These are phyloP conservation scores for Meta bourneti DNA, from an alignment of 2,888 invertebrate genomes.

Conservation along the genomic window DNA sequence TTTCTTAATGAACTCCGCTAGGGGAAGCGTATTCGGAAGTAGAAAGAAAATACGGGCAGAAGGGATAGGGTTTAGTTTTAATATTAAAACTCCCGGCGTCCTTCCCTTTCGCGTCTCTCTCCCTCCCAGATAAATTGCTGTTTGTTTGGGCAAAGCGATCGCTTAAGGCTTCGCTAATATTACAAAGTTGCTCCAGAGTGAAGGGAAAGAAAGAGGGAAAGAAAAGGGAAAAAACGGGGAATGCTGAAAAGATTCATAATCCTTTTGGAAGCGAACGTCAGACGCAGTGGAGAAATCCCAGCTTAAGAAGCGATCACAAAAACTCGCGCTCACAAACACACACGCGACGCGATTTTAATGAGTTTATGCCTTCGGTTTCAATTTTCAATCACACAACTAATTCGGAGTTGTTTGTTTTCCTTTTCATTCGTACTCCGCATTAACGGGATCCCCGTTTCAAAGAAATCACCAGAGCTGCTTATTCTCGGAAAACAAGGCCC, in stretches of 20 bases:
- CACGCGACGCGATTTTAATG: slow-evolving; percentile 56
- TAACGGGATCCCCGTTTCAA: neutral
- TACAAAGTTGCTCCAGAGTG: slow-evolving; percentile 34
- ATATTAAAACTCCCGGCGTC: slow-evolving; percentile 68
- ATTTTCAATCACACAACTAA: slow-evolving; percentile 73
- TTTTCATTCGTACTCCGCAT: neutral
- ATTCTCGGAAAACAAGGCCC: neutral
- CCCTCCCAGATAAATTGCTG: slow-evolving; percentile 56
- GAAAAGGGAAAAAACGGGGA: neutral
- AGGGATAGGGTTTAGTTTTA: slow-evolving; percentile 69
- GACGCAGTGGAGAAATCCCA: slow-evolving; percentile 46
- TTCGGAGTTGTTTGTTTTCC: slow-evolving; percentile 53
- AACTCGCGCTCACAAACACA: slow-evolving; percentile 11
- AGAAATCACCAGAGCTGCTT: neutral
- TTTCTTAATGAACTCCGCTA: slow-evolving; percentile 74
- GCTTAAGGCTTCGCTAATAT: slow-evolving; percentile 65
- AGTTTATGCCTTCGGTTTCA: slow-evolving; percentile 61
- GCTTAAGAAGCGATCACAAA: slow-evolving; percentile 56
- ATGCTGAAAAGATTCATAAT: slow-evolving; percentile 69
- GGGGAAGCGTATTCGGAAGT: slow-evolving; percentile 21
- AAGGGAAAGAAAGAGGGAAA: slow-evolving; percentile 1
- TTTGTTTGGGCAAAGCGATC: slow-evolving; percentile 69
- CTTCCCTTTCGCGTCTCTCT: slow-evolving; percentile 23
- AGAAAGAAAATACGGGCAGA: slow-evolving; percentile 54
- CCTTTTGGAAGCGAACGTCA: slow-evolving; percentile 52